These are phyloP conservation scores for Crematogaster levior DNA, from an alignment of 2,888 invertebrate species.

Conservation along the genomic window DNA sequence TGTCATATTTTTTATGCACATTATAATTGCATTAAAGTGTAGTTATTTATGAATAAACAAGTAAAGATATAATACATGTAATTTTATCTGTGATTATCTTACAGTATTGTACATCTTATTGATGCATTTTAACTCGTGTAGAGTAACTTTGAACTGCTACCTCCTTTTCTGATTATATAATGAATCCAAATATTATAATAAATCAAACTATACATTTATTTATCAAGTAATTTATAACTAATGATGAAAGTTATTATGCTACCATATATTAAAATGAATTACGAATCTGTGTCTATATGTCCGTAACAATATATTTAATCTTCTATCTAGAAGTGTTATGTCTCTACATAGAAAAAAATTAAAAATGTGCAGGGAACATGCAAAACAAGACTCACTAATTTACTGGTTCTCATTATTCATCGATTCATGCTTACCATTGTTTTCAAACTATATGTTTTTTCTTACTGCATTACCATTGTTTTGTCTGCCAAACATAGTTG, in stretches of 20 bases:
- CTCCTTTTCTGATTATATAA: not conserved
- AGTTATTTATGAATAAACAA: conserved; percentile 13
- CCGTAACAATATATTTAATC: conserved; percentile 22
- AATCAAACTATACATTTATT: conserved; percentile 8
- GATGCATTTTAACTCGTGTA: not conserved
- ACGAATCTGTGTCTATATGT: conserved; percentile 33
- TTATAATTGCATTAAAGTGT: conserved; percentile 30
- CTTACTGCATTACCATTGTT: conserved; percentile 64
- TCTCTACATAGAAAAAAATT: not conserved
- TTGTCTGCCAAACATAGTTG: conserved; percentile 57
- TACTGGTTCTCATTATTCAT: conserved; percentile 56
- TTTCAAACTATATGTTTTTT: conserved; percentile 64
- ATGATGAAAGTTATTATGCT: not conserved
- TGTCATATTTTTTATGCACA: not conserved
- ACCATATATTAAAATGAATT: conserved; percentile 10
- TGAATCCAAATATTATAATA: not conserved
- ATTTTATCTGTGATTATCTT: not conserved
- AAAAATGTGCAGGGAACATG: conserved; percentile 11
- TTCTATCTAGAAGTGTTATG: conserved; percentile 17
- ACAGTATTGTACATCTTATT: not conserved
- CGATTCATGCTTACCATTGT: conserved; percentile 62
- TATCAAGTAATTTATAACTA: not conserved
- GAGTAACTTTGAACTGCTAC: not conserved
- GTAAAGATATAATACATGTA: not conserved
- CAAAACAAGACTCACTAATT: conserved; percentile 46